Conservation (phyloP, 2,797 vertebrate species). For the Atherinosoma microstoma region DNA sequence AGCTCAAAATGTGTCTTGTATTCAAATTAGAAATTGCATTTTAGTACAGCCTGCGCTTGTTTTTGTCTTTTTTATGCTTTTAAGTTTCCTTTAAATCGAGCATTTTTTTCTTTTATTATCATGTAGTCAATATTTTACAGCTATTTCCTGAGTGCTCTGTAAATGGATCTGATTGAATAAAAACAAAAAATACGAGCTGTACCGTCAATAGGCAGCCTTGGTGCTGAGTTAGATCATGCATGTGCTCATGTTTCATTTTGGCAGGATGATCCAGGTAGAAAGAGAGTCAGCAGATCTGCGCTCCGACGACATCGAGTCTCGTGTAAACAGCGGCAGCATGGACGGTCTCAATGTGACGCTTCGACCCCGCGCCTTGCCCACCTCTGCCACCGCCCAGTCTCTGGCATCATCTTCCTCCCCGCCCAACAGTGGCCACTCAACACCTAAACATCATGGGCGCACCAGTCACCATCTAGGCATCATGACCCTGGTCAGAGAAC, state of each 20-base stretch:
- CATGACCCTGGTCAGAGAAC: slow-evolving; percentile 92
- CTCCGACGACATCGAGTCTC: slow-evolving; percentile 92
- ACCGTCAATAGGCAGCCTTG: neutral
- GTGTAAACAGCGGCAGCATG: slow-evolving; percentile 95
- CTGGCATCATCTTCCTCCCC: slow-evolving; percentile 92
- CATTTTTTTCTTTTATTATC: neutral
- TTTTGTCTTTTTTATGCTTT: neutral
- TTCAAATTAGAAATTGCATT: neutral
- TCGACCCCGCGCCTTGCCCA: slow-evolving; percentile 91
- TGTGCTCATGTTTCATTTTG: neutral
- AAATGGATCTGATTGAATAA: neutral
- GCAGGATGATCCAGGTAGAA: slow-evolving; percentile 98
- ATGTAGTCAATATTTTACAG: neutral
- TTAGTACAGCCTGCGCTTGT: neutral
- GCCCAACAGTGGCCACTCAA: slow-evolving; percentile 90
- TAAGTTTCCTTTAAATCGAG: no score
- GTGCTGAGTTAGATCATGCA: neutral
- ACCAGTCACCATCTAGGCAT: slow-evolving; percentile 94
- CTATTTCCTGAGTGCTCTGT: neutral
- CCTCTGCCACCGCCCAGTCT: slow-evolving; percentile 93
- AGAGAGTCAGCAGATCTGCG: slow-evolving; percentile 95
- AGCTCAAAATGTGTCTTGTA: neutral
- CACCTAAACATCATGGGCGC: slow-evolving; percentile 90
- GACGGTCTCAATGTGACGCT: slow-evolving; percentile 93
- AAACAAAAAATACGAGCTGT: neutral